phyloP scores from a whole-genome alignment of 2,888 invertebrate genomes.

The Cephus rjabovi region DNA sequence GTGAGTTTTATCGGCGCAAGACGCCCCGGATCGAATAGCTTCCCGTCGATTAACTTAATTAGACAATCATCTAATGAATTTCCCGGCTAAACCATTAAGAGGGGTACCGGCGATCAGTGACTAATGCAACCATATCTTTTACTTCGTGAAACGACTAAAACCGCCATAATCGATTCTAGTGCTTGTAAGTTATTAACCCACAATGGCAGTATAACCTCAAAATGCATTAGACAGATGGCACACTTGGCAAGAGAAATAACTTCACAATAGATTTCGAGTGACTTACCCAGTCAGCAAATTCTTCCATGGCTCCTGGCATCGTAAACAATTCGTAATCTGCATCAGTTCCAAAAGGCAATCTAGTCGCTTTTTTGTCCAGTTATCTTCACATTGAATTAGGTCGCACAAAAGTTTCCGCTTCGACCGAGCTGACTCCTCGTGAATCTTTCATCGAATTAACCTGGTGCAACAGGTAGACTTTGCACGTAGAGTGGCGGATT shows the following conservation, averaged over 20 bases:
- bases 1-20: slow-evolving; percentile 45
- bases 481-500: not conserved
- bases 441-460: slow-evolving; percentile 32
- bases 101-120: not conserved
- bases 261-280: not conserved
- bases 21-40: slow-evolving; percentile 44
- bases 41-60: slow-evolving; percentile 60
- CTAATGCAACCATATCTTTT: not conserved
- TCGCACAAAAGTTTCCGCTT: not conserved
- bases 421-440: slow-evolving; percentile 12
- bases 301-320: not conserved
- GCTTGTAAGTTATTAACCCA: not conserved
- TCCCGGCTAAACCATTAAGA: slow-evolving; percentile 35
- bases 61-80: slow-evolving; percentile 61
- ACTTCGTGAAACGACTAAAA: not conserved
- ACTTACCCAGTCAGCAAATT: not conserved
- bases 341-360: not conserved
- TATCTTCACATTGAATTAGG: not conserved
- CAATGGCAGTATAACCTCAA: too few relatives aligned
- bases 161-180: not conserved
- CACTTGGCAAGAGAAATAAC: not conserved
- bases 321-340: not conserved
- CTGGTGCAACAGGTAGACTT: not conserved
- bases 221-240: not conserved
- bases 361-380: not conserved